These are phyloP conservation scores for Drosophila ficusphila DNA, from an alignment of 1,140 invertebrate species.

Conservation along the genomic window DNA sequence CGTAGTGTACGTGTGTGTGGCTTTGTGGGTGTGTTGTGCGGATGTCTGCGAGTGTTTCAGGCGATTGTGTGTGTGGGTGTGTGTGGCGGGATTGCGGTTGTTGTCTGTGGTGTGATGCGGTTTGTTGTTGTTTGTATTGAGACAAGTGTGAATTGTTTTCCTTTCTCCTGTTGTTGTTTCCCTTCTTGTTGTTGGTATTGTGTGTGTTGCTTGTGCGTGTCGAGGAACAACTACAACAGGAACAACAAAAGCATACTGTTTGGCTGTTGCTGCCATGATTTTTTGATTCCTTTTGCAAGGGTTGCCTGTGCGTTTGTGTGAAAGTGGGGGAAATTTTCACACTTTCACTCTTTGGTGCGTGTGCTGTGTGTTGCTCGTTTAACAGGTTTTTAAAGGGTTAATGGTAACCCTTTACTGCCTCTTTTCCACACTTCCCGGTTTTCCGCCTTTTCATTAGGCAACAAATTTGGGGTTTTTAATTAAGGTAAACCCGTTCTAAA, in stretches of 20 bases:
- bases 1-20: slow-evolving; percentile 49
- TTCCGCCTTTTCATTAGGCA: slow-evolving; percentile 19
- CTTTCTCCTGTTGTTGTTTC: slow-evolving; percentile 55
- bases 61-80: slow-evolving; percentile 34
- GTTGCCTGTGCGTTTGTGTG: slow-evolving; percentile 55
- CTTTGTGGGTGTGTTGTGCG: slow-evolving; percentile 49
- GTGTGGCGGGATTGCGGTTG: slow-evolving; percentile 67
- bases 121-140: slow-evolving; percentile 82
- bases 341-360: slow-evolving; percentile 71
- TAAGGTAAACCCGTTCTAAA: slow-evolving; percentile 44
- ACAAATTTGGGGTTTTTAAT: slow-evolving; percentile 39
- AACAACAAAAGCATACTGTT: slow-evolving; percentile 37
- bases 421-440: background rate
- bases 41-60: slow-evolving; percentile 26
- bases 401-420: slow-evolving; percentile 11
- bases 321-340: slow-evolving; percentile 60
- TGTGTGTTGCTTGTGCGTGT: slow-evolving; percentile 63
- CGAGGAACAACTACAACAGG: slow-evolving; percentile 29
- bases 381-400: slow-evolving; percentile 69
- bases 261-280: slow-evolving; percentile 71
- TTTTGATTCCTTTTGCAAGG: slow-evolving; percentile 70
- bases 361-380: slow-evolving; percentile 42
- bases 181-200: slow-evolving; percentile 46
- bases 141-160: slow-evolving; percentile 82
- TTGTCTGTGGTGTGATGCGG: slow-evolving; percentile 74